Base-by-base conservation (phyloP, 2,113 vertebrate genomes). In the Sterrhoptilus dennistouni region DNA sequence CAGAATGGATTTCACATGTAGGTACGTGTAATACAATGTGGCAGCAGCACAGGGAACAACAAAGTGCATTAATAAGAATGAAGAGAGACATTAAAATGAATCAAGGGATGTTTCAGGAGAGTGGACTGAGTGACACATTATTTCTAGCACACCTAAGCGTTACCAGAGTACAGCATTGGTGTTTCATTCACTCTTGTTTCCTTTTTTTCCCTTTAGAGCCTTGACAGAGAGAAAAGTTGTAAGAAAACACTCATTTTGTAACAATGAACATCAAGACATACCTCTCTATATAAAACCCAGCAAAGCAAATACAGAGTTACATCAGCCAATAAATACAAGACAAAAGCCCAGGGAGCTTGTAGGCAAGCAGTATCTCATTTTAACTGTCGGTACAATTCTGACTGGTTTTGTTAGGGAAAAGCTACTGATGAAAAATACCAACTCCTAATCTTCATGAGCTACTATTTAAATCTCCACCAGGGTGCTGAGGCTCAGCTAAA, bases 1-100 rank as follows among this genome's bases (percentile, higher is more conserved):
- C 47, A 49, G 60, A 54, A 52, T 0, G 0, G 36, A 75, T 79
- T 84, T 87, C 28, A 15, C 1, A 1, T 4, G 27, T 5, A 45
- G 31, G 18, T 38, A 71, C 4, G 6, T 23, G n/a, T 12, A 74
- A 92, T 14, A n/a, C 40, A 66, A 45, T 0, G 40, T 65, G 42
- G 52, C 86, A 92, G 80, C 52, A 78, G 18, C 2, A 15, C 0
- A 74, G 40, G 36, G 38, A 78, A 81, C 14, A 78, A 66, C 14
- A 38, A 81, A 81, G 22, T 9, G 6, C 8, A 68, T 49, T 70
- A 74, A 36, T 14, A 63, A 74, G 27, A 90, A 83, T 22, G 25
- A 82, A n/a, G 47, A 66, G 40, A 75, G 49, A 71, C 40, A 44
- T 68, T 36, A 65, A 84, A 71, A 79, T 33, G 5, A 84, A 80